These are phyloP conservation scores for Tigriopus japonicus DNA, from an alignment of 1,140 invertebrate genomes.

Conservation along the genomic window DNA sequence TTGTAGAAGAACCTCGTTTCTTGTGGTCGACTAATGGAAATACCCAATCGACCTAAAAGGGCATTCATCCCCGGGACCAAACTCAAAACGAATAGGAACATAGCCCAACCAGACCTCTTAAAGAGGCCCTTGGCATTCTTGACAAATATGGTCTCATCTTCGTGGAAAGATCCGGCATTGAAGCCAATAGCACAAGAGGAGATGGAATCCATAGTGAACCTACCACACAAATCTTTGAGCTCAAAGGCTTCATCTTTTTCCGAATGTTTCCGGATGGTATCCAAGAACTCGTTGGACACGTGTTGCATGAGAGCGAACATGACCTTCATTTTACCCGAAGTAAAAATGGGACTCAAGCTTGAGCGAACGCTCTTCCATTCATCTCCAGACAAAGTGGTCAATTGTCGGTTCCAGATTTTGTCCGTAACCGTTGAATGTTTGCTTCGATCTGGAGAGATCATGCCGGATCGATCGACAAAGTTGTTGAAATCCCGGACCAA, in stretches of 20 bases:
- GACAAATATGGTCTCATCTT: slow-evolving; percentile 17
- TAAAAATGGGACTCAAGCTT: not conserved
- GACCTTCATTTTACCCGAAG: not conserved
- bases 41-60: not conserved
- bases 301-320: not conserved
- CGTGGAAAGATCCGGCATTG: slow-evolving; percentile 20
- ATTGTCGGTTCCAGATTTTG: not conserved
- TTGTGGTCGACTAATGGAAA: not conserved
- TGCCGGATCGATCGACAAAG: slow-evolving; percentile 16
- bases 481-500: slow-evolving; percentile 18
- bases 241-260: not conserved
- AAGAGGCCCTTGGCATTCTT: slow-evolving; percentile 14
- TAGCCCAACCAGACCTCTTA: not conserved
- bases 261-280: not conserved
- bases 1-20: slow-evolving; percentile 5
- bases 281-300: not conserved
- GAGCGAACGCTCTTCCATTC: not conserved
- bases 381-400: not conserved
- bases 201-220: slow-evolving; percentile 31
- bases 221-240: slow-evolving; percentile 19
- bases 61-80: not conserved
- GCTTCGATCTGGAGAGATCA: too few relatives aligned
- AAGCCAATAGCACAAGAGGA: slow-evolving; percentile 31
- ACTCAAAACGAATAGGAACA: not conserved
- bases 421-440: not conserved